Evolutionary conservation across 2,888 invertebrate genomes (phyloP), one percentile per base, ranked within the genome.

Genomic region (Monopis laevigella): DNA sequence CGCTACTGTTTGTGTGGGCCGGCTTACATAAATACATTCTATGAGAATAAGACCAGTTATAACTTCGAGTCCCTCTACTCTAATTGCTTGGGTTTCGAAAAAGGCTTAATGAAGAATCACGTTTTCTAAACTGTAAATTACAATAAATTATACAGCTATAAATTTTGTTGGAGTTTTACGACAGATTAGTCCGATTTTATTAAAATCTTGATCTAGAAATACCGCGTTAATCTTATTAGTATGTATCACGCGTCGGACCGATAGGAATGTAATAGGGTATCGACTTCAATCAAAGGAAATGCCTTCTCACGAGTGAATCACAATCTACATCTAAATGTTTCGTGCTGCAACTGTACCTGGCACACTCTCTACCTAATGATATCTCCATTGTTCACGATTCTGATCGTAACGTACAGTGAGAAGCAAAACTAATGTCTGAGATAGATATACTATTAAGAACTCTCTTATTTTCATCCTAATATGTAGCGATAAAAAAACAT

Each of bases 1-100:
- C 62, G 72, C 74, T 75, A 73, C 75, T 73, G 75, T 74, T 75
- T 75, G 62, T 64, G 58, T 59, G 54, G 47, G 26, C 39, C 40
- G 61, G 62, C 74, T 65, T 70, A 65, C 58, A 62, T 68, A 67
- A 80, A 78, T 67, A 77, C 74, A 72, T 65, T 67, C n/a, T n/a
- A 59, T 54, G 54, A 64, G 62, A 61, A 66, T 61, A 63, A 63
- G 64, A 57, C 62, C 65, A 66, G 67, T 68, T 69, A 63, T 21
- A 36, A 21, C 5, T 7, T 64, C 67, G 67, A 65, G 63, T 59
- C 58, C 57, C n/a, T n/a, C n/a, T n/a, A n/a, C n/a, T 69, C 74
- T 72, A 73, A 77, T 74, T 74, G 68, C 62, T 64, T 64, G 62
- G 66, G 62, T 65, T 67, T 36, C 4, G n/a, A n/a, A n/a, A n/a